Evolutionary conservation across 2,113 vertebrate genomes (phyloP).

Genomic region (Apodemus speciosus): DNA sequence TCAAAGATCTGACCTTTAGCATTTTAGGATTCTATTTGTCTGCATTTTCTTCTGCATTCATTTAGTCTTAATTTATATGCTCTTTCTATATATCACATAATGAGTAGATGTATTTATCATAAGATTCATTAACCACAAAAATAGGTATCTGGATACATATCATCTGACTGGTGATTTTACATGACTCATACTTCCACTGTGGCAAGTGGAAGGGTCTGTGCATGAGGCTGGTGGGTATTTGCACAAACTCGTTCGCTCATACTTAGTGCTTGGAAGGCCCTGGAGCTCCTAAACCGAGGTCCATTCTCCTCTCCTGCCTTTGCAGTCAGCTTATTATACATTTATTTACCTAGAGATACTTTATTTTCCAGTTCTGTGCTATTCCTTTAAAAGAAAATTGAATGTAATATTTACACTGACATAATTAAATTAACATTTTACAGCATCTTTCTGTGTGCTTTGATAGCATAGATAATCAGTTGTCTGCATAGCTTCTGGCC

Average conservation of each 20-base stretch:
- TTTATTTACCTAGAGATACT: conserved; percentile 65
- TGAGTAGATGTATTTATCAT: conserved; percentile 67
- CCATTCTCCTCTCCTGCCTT: conserved; percentile 40
- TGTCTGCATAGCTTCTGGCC: conserved; percentile 52
- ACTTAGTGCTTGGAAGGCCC: conserved; percentile 54
- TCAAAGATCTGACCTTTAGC: conserved; percentile 84
- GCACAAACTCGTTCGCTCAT: conserved; percentile 57
- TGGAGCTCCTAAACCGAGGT: conserved; percentile 21
- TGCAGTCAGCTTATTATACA: conserved; percentile 62
- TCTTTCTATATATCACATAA: conserved; percentile 69
- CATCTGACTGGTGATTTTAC: conserved; percentile 57
- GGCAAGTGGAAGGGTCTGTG: conserved; percentile 65
- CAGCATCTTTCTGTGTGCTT: conserved; percentile 65
- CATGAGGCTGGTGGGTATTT: conserved; percentile 58
- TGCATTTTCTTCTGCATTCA: conserved; percentile 80
- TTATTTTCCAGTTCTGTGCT: conserved; percentile 68
- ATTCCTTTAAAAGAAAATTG: conserved; percentile 73
- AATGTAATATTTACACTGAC: conserved; percentile 69
- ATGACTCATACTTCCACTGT: conserved; percentile 47
- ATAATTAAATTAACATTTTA: conserved; percentile 71
- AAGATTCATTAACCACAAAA: conserved; percentile 77
- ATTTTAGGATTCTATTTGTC: conserved; percentile 84
- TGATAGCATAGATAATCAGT: conserved; percentile 56
- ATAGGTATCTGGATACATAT: conserved; percentile 59
- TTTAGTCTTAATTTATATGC: conserved; percentile 82